Percentiles rank a stretch among this genome's conserved stretches.
Conservation (phyloP, 2,113 vertebrate genomes). For the Boulengeromyrus knoepffleri region DNA sequence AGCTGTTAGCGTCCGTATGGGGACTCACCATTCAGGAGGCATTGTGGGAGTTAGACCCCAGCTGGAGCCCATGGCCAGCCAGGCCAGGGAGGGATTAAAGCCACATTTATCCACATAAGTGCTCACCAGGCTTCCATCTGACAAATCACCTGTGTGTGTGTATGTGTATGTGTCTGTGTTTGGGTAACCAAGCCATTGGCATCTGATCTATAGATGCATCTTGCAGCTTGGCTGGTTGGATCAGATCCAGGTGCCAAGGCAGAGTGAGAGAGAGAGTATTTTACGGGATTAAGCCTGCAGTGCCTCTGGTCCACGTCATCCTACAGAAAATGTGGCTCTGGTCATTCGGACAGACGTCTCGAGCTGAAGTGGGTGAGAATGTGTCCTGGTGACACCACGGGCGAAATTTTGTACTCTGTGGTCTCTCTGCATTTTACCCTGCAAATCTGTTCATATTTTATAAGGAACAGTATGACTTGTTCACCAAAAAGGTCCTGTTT, state of each 20-base stretch:
- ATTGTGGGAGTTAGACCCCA: not conserved
- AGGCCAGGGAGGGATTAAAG: not conserved
- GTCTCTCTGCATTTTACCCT: not conserved
- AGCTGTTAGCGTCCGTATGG: not conserved
- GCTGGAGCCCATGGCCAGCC: not conserved
- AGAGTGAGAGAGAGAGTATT: not conserved
- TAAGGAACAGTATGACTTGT: slow-evolving; percentile 4
- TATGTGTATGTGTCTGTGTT: not conserved
- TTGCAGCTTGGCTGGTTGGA: not conserved
- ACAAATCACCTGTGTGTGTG: not conserved
- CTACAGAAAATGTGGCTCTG: not conserved
- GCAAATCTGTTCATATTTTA: slow-evolving; percentile 11
- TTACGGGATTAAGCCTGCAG: not conserved
- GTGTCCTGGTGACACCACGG: no score
- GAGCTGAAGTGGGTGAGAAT: not conserved
- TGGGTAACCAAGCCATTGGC: not conserved
- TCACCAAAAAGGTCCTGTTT: slow-evolving; percentile 11
- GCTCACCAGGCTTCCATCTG: not conserved
- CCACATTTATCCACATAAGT: not conserved
- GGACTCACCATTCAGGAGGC: not conserved
- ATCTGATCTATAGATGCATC: not conserved
- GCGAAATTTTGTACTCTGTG: not conserved
- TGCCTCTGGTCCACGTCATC: not conserved
- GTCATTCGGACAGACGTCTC: not conserved
- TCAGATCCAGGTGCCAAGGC: not conserved